phyloP scores from a whole-genome alignment of 1,140 invertebrate genomes.

The Dufourea novaeangliae region DNA sequence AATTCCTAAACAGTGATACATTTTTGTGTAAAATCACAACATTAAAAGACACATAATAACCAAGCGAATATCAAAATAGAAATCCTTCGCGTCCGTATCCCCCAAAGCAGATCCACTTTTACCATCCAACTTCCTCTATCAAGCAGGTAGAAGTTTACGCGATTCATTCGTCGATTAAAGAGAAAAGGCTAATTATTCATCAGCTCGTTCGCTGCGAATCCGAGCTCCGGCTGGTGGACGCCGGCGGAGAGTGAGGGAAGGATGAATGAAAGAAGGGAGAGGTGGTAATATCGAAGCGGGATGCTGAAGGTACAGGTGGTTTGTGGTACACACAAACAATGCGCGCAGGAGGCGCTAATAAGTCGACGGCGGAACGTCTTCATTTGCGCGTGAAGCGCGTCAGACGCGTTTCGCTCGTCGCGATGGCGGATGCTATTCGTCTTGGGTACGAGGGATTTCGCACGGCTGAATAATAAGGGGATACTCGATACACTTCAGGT shows the following conservation, averaged over 20 bases:
- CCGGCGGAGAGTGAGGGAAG: not conserved
- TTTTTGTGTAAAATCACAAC: too few species aligned
- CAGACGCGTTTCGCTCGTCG: slow-evolving; percentile 60
- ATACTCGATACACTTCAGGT: slow-evolving; percentile 49
- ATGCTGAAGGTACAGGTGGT: not conserved
- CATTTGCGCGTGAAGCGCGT: slow-evolving; percentile 65
- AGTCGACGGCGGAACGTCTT: slow-evolving; percentile 74
- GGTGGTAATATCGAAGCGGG: slow-evolving; percentile 33
- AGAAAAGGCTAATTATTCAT: slow-evolving; percentile 47
- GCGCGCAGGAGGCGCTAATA: slow-evolving; percentile 68
- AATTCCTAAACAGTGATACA: too few species aligned
- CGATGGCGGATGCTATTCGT: slow-evolving; percentile 66
- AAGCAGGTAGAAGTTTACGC: slow-evolving; percentile 51
- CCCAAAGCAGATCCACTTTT: slow-evolving; percentile 45
- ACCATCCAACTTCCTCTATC: slow-evolving; percentile 58
- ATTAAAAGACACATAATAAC: too few species aligned
- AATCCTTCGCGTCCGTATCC: slow-evolving; percentile 27
- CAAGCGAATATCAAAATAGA: too few species aligned
- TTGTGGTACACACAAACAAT: slow-evolving; percentile 35
- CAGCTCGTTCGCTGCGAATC: slow-evolving; percentile 27
- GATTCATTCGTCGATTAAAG: slow-evolving; percentile 51
- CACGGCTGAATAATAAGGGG: slow-evolving; percentile 30
- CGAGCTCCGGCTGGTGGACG: not conserved
- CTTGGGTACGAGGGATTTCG: slow-evolving; percentile 63
- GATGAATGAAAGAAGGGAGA: too few species aligned